Evolutionary conservation across 2,113 vertebrate genomes (phyloP).

Genomic region (Rhinopithecus roxellana): DNA sequence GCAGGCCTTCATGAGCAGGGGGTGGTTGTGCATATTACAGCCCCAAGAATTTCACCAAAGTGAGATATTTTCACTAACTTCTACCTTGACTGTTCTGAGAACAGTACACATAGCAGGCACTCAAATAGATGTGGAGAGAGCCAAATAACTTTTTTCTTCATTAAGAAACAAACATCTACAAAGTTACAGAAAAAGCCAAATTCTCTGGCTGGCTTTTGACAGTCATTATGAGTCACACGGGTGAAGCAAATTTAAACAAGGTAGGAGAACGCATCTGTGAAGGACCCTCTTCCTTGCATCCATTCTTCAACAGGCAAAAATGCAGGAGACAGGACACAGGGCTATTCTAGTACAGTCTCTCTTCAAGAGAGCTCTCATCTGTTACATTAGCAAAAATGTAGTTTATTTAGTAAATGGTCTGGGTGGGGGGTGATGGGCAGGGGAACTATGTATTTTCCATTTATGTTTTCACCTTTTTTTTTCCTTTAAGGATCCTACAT

Average conservation of each 20-base stretch:
- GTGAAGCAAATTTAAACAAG: not conserved
- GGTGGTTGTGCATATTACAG: not conserved
- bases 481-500: not conserved
- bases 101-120: not conserved
- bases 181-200: not conserved
- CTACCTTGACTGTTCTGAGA: not conserved
- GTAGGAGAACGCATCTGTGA: fast-evolving
- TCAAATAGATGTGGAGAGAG: not conserved
- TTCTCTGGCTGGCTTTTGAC: not conserved
- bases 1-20: not conserved
- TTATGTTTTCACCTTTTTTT: not conserved
- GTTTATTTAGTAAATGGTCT: not conserved
- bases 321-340: not conserved
- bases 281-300: not conserved
- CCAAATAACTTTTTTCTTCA: not conserved
- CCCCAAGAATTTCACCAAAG: not conserved
- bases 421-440: not conserved
- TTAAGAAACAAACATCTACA: not conserved
- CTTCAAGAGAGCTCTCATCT: not conserved
- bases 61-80: not conserved
- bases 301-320: not conserved
- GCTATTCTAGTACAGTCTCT: not conserved
- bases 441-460: not conserved
- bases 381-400: not conserved
- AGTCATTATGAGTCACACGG: not conserved